phyloP scores from a whole-genome alignment of 2,888 invertebrate species.

The Temnothorax unifasciatus region DNA sequence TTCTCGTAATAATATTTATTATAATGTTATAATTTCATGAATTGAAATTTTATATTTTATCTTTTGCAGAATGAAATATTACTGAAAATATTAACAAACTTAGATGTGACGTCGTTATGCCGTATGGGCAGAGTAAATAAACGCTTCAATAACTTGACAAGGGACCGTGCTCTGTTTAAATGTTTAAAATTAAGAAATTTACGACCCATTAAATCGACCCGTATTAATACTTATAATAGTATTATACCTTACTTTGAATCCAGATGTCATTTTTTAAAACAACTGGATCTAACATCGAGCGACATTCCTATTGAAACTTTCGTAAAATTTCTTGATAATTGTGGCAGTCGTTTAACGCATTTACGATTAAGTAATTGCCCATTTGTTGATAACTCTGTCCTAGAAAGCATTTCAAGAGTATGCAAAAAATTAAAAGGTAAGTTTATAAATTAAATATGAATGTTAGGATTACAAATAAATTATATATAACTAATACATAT shows the following conservation, averaged over 20 bases:
- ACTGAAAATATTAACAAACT: background rate
- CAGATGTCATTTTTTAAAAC: background rate
- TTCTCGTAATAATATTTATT: background rate
- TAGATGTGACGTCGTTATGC: background rate
- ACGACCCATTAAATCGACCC: background rate
- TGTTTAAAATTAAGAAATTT: background rate
- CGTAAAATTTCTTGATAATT: too few relatives aligned
- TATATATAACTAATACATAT: too few relatives aligned
- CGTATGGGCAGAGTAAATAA: background rate
- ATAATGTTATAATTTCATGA: background rate
- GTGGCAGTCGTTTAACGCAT: too few relatives aligned
- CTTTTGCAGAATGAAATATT: background rate
- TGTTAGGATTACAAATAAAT: too few relatives aligned
- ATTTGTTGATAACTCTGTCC: too few relatives aligned
- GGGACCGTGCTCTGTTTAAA: background rate
- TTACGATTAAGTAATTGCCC: too few relatives aligned
- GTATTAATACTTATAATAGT: background rate
- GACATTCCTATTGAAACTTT: too few relatives aligned
- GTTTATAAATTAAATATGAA: too few relatives aligned
- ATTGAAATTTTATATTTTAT: background rate
- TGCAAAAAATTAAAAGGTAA: too few relatives aligned
- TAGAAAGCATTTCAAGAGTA: too few relatives aligned
- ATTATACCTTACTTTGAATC: background rate
- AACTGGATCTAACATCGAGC: background rate
- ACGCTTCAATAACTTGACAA: background rate